Base-by-base conservation (phyloP, 2,113 vertebrate species). In the Elephas maximus region DNA sequence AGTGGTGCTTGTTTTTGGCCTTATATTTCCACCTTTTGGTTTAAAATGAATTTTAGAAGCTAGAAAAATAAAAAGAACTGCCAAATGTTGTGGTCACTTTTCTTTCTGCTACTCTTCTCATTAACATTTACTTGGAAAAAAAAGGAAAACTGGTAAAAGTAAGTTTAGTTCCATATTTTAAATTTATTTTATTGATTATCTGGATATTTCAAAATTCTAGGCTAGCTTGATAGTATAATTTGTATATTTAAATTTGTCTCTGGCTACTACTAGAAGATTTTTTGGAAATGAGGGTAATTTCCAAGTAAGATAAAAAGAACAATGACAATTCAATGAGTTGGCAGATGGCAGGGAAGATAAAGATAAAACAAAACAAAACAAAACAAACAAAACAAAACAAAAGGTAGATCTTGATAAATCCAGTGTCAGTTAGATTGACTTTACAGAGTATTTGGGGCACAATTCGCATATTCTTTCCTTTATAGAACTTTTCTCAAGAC, bases 41-140 rank as follows among this genome's bases (percentile, higher is more conserved):
- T 94, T 82, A 95, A 96, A 96, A 93, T 79, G 48, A 93, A 94
- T 51, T 90, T 95, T 90, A 93, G 84, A 96, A 93, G 91, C 62
- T 93, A 85, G 44, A 91, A 89, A 90, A 97, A 90, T 86, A 74
- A 95, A 23, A 33, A 91, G 41, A 69, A 67, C 9, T 96, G 92
- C 28, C 80, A 94, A 87, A 90, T 90, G 21, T 91, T 92, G 10
- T 82, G 51, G 48, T 93, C 28, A 69, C 5, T 95, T 95, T 78
- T 94, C 78, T 94, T 69, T 17, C 28, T 74, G 57, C n/a, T 51
- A 78, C 71, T 87, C 23, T 95, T 91, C 69, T 94, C 73, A 71
- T 80, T 94, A 97, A 87, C 28, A 79, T 95, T 96, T 95, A 79
- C 62, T 94, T 92, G 80, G 73, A 92, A 71, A 91, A 96, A 81